These are phyloP conservation scores for Antitype chi DNA, from an alignment of 2,888 invertebrate species.

Conservation along the genomic window DNA sequence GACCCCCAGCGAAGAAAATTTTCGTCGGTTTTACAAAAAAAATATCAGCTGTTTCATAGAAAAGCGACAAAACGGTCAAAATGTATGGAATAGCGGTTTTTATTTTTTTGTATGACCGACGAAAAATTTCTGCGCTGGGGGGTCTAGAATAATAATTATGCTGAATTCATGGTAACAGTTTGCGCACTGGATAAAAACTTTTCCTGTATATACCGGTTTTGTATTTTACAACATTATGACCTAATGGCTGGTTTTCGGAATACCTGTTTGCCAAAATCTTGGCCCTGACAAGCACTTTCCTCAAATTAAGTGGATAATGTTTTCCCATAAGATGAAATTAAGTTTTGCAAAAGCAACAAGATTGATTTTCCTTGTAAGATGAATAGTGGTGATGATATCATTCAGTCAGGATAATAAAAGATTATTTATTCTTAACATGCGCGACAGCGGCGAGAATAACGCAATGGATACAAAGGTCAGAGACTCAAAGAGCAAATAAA, in stretches of 20 bases:
- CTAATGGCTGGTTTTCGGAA: neutral
- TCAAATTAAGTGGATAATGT: neutral
- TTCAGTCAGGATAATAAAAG: conserved; percentile 40
- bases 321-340: conserved; percentile 15
- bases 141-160: no score
- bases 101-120: no score
- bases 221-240: neutral
- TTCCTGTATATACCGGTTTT: neutral
- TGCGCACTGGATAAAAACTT: no score
- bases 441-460: conserved; percentile 17
- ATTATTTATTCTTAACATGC: conserved; percentile 37
- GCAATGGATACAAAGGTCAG: conserved; percentile 28
- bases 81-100: no score
- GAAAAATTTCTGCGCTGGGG: no score
- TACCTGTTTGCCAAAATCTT: neutral
- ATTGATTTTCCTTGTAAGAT: conserved; percentile 40
- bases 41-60: no score
- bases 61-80: no score
- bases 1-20: no score
- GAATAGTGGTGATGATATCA: conserved; percentile 48
- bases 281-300: conserved; percentile 8
- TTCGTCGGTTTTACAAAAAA: no score
- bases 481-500: conserved; percentile 34
- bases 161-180: no score
- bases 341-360: neutral